These are phyloP conservation scores for Myripristis murdjan DNA, from an alignment of 2,797 vertebrate genomes.

Conservation along the genomic window DNA sequence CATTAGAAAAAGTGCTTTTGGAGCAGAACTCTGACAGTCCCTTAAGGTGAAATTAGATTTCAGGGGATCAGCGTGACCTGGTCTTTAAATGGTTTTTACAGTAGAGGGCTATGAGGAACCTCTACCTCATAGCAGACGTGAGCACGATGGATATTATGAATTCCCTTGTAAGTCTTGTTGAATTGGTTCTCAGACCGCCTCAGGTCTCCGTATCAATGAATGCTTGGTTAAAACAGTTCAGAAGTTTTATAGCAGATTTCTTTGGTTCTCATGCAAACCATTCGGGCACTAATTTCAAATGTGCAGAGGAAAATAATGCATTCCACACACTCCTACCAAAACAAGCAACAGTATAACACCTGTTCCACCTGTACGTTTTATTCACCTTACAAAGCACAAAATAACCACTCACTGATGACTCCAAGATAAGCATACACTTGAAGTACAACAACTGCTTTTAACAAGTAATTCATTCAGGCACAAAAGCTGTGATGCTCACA, in stretches of 20 bases:
- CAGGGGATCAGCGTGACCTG: constrained; percentile 46
- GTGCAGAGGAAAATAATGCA: constrained; percentile 21
- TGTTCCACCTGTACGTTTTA: neutral
- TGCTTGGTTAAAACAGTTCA: constrained; percentile 7
- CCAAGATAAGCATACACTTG: constrained; percentile 20
- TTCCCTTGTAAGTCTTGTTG: neutral
- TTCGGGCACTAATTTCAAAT: constrained; percentile 15
- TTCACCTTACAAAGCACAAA: constrained; percentile 6
- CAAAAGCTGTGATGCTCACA: neutral
- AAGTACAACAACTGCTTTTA: constrained; percentile 7
- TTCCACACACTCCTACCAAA: neutral
- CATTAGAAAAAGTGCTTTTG: constrained; percentile 70
- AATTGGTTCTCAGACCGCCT: constrained; percentile 19
- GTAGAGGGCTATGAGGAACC: constrained; percentile 26
- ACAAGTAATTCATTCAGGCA: constrained; percentile 14
- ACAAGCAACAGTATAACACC: constrained; percentile 4
- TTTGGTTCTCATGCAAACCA: constrained; percentile 37
- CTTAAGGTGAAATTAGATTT: constrained; percentile 64
- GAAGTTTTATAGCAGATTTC: constrained; percentile 15
- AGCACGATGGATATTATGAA: neutral
- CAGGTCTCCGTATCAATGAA: constrained; percentile 36
- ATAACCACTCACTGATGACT: constrained; percentile 15
- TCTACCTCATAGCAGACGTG: neutral
- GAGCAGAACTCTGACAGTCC: constrained; percentile 63
- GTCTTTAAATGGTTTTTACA: constrained; percentile 52